These are phyloP conservation scores for Sclerurus mexicanus DNA, from an alignment of 2,113 vertebrate genomes.

Conservation along the genomic window DNA sequence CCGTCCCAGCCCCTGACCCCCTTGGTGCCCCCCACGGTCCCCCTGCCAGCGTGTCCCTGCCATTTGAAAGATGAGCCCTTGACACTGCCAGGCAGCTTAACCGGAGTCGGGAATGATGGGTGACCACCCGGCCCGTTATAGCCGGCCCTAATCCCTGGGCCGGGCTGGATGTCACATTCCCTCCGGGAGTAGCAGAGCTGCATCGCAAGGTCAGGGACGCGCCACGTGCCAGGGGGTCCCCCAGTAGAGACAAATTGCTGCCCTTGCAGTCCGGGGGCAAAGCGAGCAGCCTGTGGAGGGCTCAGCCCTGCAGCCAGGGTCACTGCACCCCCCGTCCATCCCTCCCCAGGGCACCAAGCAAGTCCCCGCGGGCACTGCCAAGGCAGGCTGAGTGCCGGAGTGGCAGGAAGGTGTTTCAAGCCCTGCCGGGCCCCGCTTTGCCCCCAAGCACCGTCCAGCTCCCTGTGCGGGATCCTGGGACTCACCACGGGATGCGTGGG, in stretches of 20 bases:
- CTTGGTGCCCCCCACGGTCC: background rate
- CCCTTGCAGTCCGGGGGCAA: rapidly evolving
- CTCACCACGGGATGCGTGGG: background rate
- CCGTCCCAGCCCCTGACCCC: background rate
- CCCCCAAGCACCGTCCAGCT: background rate
- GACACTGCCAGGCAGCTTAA: background rate
- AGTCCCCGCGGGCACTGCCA: background rate
- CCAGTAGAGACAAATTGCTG: background rate
- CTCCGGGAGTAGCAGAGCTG: background rate
- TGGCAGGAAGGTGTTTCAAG: rapidly evolving
- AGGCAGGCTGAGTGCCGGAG: background rate
- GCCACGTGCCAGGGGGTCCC: background rate
- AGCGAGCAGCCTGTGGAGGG: background rate
- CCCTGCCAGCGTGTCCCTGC: background rate
- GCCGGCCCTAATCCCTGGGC: background rate
- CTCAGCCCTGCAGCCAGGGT: background rate
- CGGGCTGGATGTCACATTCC: background rate
- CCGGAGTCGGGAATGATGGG: background rate
- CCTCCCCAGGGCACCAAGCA: background rate
- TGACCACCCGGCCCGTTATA: background rate
- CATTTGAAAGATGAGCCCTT: background rate
- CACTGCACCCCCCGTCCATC: rapidly evolving
- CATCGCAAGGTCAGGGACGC: rapidly evolving
- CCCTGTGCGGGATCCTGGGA: background rate
- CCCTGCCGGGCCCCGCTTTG: background rate